A percentile compares a stretch with the other conserved stretches of the same genome.
Conservation (phyloP, 2,797 vertebrate genomes). For the Salmo trutta region DNA sequence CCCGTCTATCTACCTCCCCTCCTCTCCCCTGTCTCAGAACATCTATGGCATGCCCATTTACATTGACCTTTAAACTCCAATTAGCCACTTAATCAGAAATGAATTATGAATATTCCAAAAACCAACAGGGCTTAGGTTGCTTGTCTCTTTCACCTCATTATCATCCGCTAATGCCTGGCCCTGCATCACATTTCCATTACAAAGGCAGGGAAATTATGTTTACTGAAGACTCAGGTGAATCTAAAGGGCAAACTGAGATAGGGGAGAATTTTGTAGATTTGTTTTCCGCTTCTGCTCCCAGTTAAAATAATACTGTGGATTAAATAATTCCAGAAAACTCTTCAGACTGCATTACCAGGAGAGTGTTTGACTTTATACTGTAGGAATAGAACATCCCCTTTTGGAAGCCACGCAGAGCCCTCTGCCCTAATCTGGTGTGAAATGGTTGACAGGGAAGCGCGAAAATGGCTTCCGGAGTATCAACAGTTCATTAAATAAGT, state of each 20-base stretch:
- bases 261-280: constrained; percentile 17
- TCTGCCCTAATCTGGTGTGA: constrained; percentile 53
- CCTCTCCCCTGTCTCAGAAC: constrained; percentile 46
- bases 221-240: constrained; percentile 56
- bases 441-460: constrained; percentile 59
- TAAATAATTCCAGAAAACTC: constrained; percentile 46
- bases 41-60: constrained; percentile 67
- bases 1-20: constrained; percentile 17
- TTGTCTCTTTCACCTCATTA: constrained; percentile 81
- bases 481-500: constrained; percentile 32
- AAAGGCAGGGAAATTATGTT: constrained; percentile 58
- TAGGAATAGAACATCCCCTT: constrained; percentile 30
- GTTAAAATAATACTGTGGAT: constrained; percentile 35
- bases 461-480: constrained; percentile 48
- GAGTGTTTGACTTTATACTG: constrained; percentile 39
- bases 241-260: constrained; percentile 52
- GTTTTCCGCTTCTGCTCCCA: constrained; percentile 20
- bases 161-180: constrained; percentile 76
- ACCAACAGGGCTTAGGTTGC: constrained; percentile 79
- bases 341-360: constrained; percentile 52
- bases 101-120: constrained; percentile 82
- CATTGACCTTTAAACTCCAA: constrained; percentile 82
- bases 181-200: constrained; percentile 78
- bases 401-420: constrained; percentile 44
- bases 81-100: constrained; percentile 81